A percentile compares a stretch with the other conserved stretches of the same genome.
These are phyloP conservation scores for Copsychus sechellarum DNA, from an alignment of 2,113 vertebrate species.

Conservation along the genomic window DNA sequence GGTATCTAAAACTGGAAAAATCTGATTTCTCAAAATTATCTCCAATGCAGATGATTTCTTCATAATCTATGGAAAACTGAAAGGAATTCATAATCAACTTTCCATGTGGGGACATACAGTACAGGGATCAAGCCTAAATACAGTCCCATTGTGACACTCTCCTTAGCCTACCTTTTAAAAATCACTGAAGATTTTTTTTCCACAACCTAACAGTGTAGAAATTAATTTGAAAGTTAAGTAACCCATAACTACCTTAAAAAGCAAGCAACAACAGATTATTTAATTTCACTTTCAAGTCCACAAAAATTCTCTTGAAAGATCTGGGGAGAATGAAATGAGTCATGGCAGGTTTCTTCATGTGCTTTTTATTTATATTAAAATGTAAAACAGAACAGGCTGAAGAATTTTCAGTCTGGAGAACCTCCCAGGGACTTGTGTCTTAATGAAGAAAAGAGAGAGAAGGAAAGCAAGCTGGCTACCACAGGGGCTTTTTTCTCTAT, in stretches of 20 bases:
- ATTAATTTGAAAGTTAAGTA: not conserved
- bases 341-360: not conserved
- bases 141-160: not conserved
- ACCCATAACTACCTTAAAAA: not conserved
- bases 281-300: not conserved
- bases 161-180: not conserved
- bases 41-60: not conserved
- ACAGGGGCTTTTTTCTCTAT: not conserved
- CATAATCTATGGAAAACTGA: not conserved
- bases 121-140: not conserved
- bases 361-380: not conserved
- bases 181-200: not conserved
- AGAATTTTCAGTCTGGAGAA: not conserved
- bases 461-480: not conserved
- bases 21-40: not conserved
- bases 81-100: not conserved
- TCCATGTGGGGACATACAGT: not conserved
- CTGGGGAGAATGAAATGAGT: not conserved
- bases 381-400: not conserved
- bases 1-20: not conserved
- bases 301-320: not conserved
- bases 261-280: not conserved
- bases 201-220: not conserved
- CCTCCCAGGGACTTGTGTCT: not conserved
- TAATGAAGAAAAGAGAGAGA: not conserved